Percentiles rank a stretch among this genome's conserved stretches.
These are phyloP conservation scores for Morone saxatilis DNA, from an alignment of 2,113 vertebrate genomes.

Conservation along the genomic window DNA sequence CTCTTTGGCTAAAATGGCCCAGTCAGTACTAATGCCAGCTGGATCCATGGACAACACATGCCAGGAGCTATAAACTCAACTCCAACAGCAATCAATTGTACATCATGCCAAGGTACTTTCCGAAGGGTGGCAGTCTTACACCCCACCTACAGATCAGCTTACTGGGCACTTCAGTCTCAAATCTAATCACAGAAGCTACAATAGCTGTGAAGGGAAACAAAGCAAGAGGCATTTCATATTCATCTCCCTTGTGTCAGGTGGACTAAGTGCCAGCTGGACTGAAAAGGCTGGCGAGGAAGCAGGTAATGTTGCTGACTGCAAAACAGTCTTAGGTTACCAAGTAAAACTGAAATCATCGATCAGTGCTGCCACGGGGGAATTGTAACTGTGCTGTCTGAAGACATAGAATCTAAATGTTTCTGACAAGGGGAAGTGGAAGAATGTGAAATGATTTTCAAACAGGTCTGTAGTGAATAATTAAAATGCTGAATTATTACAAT, in stretches of 20 bases:
- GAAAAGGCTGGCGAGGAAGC: slow-evolving; percentile 62
- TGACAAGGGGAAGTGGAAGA: slow-evolving; percentile 67
- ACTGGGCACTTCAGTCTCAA: slow-evolving; percentile 74
- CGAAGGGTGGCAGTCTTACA: slow-evolving; percentile 60
- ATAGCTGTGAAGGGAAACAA: slow-evolving; percentile 74
- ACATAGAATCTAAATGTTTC: slow-evolving; percentile 65
- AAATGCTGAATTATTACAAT: slow-evolving; percentile 32
- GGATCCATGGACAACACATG: slow-evolving; percentile 32
- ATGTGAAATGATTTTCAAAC: slow-evolving; percentile 41
- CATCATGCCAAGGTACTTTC: slow-evolving; percentile 55
- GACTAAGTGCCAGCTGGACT: slow-evolving; percentile 75
- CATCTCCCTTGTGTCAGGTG: slow-evolving; percentile 77
- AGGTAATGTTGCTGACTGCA: slow-evolving; percentile 78
- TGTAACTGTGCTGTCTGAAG: slow-evolving; percentile 58
- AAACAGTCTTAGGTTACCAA: slow-evolving; percentile 75
- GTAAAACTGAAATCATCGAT: slow-evolving; percentile 73
- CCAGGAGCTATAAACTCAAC: slow-evolving; percentile 35
- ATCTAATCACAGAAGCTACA: slow-evolving; percentile 76
- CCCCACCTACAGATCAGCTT: slow-evolving; percentile 68
- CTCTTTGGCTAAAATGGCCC: slow-evolving; percentile 19
- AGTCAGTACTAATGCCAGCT: slow-evolving; percentile 29
- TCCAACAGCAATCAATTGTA: slow-evolving; percentile 49
- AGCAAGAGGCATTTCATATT: slow-evolving; percentile 80
- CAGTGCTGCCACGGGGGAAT: slow-evolving; percentile 44
- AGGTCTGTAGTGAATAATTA: slow-evolving; percentile 29